Evolutionary conservation across 2,888 invertebrate genomes (phyloP).

Genomic region (Euplexia lucipara): DNA sequence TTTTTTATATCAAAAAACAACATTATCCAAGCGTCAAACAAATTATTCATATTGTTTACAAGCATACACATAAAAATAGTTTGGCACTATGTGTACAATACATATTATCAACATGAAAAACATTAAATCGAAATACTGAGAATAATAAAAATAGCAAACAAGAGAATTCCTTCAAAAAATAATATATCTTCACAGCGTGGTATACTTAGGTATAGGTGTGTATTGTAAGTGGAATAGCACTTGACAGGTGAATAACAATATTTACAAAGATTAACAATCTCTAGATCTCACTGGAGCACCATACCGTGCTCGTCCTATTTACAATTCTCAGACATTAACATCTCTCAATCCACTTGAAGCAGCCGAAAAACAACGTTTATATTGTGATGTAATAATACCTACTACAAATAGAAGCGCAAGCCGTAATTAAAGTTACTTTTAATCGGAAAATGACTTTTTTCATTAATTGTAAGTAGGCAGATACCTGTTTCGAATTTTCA

Average conservation of each 20-base stretch:
- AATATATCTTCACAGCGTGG: slow-evolving; percentile 80
- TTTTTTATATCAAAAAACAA: slow-evolving; percentile 60
- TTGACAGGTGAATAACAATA: slow-evolving; percentile 85
- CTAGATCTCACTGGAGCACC: slow-evolving; percentile 74
- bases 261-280: slow-evolving; percentile 86
- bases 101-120: slow-evolving; percentile 76
- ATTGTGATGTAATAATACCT: slow-evolving; percentile 59
- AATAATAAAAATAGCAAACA: slow-evolving; percentile 77
- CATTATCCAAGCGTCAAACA: slow-evolving; percentile 65
- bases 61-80: slow-evolving; percentile 79
- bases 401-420: slow-evolving; percentile 40
- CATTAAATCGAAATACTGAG: slow-evolving; percentile 74
- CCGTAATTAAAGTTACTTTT: slow-evolving; percentile 27
- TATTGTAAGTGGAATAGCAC: slow-evolving; percentile 79
- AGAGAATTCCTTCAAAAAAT: slow-evolving; percentile 78
- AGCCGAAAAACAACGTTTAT: slow-evolving; percentile 40
- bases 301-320: slow-evolving; percentile 57
- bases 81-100: slow-evolving; percentile 84
- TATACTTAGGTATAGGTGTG: slow-evolving; percentile 71
- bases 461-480: slow-evolving; percentile 30
- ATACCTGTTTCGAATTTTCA: slow-evolving; percentile 21
- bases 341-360: slow-evolving; percentile 56
- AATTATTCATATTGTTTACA: slow-evolving; percentile 66
- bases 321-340: slow-evolving; percentile 61
- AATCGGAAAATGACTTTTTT: slow-evolving; percentile 22